Evolutionary conservation across 2,113 vertebrate species (phyloP), one percentile per base, ranked within the genome.

Genomic region (Canis aureus): DNA sequence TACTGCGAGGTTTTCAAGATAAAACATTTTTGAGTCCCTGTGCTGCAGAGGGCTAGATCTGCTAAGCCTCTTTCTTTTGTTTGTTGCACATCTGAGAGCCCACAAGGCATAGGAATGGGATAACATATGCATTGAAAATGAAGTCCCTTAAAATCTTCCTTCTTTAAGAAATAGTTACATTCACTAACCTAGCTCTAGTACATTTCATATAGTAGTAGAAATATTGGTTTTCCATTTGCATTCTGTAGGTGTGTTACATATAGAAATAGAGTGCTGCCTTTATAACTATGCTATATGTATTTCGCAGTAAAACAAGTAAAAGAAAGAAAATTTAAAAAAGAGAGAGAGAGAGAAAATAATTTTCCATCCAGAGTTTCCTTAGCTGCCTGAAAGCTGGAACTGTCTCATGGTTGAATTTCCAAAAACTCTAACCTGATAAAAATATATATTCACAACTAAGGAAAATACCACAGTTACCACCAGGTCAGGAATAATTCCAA

Each of bases 141-240:
- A 80, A 87, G 74, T 84, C 79, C 32, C 57, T 89, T 79, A 83
- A 67, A 92, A 71, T 93, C 57, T 80, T 11, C 8, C 0, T 95
- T 19, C 29, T 83, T 83, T 92, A 81, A 84, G n/a, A 96, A 86
- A 87, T 49, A 25, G 6, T 67, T 80, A 23, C 2, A 86, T 79
- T 92, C 66, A 78, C 29, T 66, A 93, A 43, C 51, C n/a, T 64
- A 35, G 25, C 55, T 74, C 55, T 78, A 32, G 62, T 80, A 27
- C 0, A 43, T 92, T 96, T 88, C 62, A 78, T 82, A 12, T 57
- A 78, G 20, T 83, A 81, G 76, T 20, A 94, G 3, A 16, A 88
- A 84, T 96, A 89, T 67, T 97, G n/a, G 15, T 78, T 96, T 88
- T 81, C 69, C 88, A 11, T 57, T 91, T 97, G 53, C 57, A 94